A percentile compares a stretch with the other conserved stretches of the same genome.
These are phyloP conservation scores for Diploptera punctata DNA, from an alignment of 2,888 invertebrate species.

Conservation along the genomic window DNA sequence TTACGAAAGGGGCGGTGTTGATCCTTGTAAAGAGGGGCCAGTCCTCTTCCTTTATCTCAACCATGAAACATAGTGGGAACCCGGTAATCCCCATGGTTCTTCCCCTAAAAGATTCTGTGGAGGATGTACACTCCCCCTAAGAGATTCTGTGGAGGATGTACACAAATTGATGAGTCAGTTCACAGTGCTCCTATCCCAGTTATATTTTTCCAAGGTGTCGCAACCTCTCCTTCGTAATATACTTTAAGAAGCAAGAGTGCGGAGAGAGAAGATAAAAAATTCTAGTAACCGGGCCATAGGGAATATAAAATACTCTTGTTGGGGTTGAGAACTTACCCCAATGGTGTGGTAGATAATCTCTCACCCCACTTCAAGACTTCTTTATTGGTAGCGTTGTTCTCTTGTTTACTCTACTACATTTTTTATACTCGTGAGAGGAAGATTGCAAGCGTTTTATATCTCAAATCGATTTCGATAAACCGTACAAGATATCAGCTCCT, in stretches of 20 bases:
- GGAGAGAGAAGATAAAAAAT: neutral
- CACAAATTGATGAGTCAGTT: neutral
- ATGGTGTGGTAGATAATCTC: neutral
- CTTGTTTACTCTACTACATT: too few species aligned
- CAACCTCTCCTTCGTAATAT: neutral
- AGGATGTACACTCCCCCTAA: too few species aligned
- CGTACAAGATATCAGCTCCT: too few species aligned
- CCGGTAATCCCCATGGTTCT: neutral
- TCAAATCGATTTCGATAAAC: too few species aligned
- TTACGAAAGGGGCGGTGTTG: neutral
- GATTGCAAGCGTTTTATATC: too few species aligned
- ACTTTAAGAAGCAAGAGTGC: neutral
- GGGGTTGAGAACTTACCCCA: neutral
- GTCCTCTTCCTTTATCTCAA: neutral
- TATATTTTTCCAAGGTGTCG: neutral
- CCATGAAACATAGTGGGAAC: neutral
- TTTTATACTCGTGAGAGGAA: too few species aligned
- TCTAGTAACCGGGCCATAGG: neutral
- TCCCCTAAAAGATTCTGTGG: too few species aligned
- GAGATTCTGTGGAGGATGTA: neutral
- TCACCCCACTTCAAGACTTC: neutral
- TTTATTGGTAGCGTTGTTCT: neutral
- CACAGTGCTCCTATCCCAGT: neutral
- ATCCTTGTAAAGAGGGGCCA: neutral
- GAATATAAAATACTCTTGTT: constrained; percentile 4